Base-by-base conservation (phyloP, 2,113 vertebrate species). In the Pachycephala philippinensis region DNA sequence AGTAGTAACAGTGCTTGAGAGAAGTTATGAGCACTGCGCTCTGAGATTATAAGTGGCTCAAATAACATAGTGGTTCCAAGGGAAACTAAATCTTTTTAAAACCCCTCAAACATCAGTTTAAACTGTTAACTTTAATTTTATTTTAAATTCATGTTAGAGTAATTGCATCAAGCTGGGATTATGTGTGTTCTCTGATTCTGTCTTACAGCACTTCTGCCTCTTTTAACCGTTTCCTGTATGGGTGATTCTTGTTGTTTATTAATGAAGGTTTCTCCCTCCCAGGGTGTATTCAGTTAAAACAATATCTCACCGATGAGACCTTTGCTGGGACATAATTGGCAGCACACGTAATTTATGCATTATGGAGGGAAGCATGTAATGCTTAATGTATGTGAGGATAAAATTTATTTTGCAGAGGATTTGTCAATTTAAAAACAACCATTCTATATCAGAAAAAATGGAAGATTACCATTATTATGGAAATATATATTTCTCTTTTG, bases 101-200 rank as follows among this genome's bases (percentile, higher is more conserved):
- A 97, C 96, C 69, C 97, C 97, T 98, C 98, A 98, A 98, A 98
- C 97, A 98, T 98, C 97, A 97, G 97, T 98, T 98, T 98, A 98
- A 98, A 97, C 97, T 98, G 98, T 98, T 98, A 98, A 98, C 96
- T 98, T 98, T 98, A 98, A 98, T 98, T 98, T 98, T 97, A 98
- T 98, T 98, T 98, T 97, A 98, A 98, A 98, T 98, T 98, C 98
- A 97, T 97, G 97, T 98, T 98, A 97, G 89, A 97, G 94, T 98
- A 98, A 98, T 98, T 98, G 97, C 97, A 98, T 97, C 98, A 98
- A 98, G 98, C 97, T 98, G 98, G 97, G 92, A 98, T 97, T 97
- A 97, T 95, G 96, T 97, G 91, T 70, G 23, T 97, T 98, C 94
- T 97, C 94, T 96, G 85, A 89, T 78, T 97, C 72, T 82, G 76